Percentiles rank a stretch among this genome's conserved stretches.
Conservation (phyloP, 2,888 invertebrate genomes). For the Drosophila pseudotakahashii region DNA sequence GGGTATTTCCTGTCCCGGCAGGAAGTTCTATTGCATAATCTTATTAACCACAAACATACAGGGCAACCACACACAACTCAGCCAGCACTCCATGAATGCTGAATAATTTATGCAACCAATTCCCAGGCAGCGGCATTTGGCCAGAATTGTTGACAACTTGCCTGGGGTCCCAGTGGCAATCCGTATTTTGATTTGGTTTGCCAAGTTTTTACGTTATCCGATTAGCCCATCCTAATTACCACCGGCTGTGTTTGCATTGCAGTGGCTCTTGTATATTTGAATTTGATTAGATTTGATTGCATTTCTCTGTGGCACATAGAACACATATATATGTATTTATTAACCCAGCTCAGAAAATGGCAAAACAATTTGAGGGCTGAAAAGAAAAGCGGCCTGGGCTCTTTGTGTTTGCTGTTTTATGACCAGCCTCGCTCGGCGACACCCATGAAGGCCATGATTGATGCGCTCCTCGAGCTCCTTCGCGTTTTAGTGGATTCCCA, state of each 20-base stretch:
- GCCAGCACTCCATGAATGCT: slow-evolving; percentile 39
- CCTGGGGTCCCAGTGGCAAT: slow-evolving; percentile 37
- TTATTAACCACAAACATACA: slow-evolving; percentile 26
- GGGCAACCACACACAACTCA: background rate
- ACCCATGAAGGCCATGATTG: slow-evolving; percentile 62
- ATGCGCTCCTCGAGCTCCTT: slow-evolving; percentile 55
- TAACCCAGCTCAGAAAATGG: slow-evolving; percentile 44
- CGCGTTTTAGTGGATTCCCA: slow-evolving; percentile 72
- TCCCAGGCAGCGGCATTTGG: slow-evolving; percentile 34
- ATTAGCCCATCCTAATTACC: slow-evolving; percentile 39
- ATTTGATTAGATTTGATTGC: slow-evolving; percentile 33
- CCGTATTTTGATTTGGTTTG: slow-evolving; percentile 53
- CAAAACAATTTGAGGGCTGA: slow-evolving; percentile 74
- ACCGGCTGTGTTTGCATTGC: slow-evolving; percentile 14
- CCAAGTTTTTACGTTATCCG: slow-evolving; percentile 27
- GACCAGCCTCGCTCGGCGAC: slow-evolving; percentile 57
- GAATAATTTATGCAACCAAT: slow-evolving; percentile 46
- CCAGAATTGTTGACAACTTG: slow-evolving; percentile 40
- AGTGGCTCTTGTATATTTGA: slow-evolving; percentile 17
- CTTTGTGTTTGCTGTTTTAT: slow-evolving; percentile 66
- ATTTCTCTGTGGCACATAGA: background rate
- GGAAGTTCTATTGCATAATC: slow-evolving; percentile 47
- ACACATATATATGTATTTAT: slow-evolving; percentile 5
- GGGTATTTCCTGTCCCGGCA: slow-evolving; percentile 21
- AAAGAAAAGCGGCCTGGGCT: slow-evolving; percentile 56